These are phyloP conservation scores for Rhagonycha lutea DNA, from an alignment of 2,888 invertebrate genomes.

Conservation along the genomic window DNA sequence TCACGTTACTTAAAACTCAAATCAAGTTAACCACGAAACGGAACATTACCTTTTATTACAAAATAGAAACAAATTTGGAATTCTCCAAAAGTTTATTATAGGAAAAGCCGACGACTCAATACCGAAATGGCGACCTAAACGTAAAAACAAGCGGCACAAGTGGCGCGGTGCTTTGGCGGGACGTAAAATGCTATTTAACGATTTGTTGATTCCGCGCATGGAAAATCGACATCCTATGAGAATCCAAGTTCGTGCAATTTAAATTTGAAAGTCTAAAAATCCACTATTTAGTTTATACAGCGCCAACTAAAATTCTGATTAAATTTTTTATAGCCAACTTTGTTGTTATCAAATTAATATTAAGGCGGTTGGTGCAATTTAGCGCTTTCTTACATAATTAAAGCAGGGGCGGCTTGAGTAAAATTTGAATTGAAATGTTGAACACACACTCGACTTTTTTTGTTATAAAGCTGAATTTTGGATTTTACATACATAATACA, in stretches of 20 bases:
- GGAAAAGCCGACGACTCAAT: neutral
- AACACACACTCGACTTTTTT: too few relatives aligned
- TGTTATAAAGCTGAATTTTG: too few relatives aligned
- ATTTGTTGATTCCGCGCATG: conserved; percentile 1
- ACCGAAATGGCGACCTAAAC: neutral
- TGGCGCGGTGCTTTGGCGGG: neutral
- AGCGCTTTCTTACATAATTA: neutral
- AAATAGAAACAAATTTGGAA: neutral
- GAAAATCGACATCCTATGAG: neutral
- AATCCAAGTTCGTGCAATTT: neutral
- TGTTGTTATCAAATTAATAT: neutral
- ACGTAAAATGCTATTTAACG: neutral
- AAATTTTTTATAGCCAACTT: neutral
- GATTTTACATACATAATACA: too few relatives aligned
- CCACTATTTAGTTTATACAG: neutral
- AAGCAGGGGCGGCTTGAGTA: neutral
- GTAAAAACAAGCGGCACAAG: neutral
- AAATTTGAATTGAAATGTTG: neutral
- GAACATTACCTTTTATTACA: neutral
- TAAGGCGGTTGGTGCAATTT: neutral
- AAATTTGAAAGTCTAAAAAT: neutral
- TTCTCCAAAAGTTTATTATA: neutral
- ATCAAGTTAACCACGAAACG: neutral
- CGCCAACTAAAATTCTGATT: neutral
- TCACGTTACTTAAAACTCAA: neutral